Conservation (phyloP, 2,797 vertebrate genomes). For the Sorex maritimensis region DNA sequence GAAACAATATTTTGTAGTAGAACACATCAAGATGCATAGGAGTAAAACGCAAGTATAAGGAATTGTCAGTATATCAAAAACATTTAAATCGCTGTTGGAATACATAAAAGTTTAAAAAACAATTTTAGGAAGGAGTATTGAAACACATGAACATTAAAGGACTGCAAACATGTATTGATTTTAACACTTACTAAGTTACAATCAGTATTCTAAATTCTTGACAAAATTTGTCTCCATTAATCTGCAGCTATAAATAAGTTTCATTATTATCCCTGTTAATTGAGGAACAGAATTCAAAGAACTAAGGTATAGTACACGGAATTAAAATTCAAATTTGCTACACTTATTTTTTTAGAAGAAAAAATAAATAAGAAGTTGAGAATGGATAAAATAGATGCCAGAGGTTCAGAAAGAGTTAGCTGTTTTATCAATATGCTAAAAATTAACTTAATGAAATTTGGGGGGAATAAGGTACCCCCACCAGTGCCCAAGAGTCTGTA, state of each 20-base stretch:
- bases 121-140: not conserved
- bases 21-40: not conserved
- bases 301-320: not conserved
- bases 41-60: not conserved
- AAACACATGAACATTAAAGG: not conserved
- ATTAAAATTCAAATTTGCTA: not conserved
- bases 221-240: not conserved
- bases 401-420: not conserved
- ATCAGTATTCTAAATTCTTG: not conserved
- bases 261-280: not conserved
- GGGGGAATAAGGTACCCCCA: too few species aligned
- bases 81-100: not conserved
- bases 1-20: not conserved
- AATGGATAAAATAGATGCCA: not conserved
- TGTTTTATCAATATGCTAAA: not conserved
- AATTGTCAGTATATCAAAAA: not conserved
- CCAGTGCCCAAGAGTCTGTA: too few species aligned
- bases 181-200: not conserved
- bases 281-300: not conserved
- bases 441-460: not conserved
- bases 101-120: not conserved
- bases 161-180: not conserved
- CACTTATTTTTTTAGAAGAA: not conserved
- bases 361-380: not conserved
- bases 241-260: not conserved